phyloP scores from a whole-genome alignment of 2,113 vertebrate species.

The Aleadryas rufinucha region DNA sequence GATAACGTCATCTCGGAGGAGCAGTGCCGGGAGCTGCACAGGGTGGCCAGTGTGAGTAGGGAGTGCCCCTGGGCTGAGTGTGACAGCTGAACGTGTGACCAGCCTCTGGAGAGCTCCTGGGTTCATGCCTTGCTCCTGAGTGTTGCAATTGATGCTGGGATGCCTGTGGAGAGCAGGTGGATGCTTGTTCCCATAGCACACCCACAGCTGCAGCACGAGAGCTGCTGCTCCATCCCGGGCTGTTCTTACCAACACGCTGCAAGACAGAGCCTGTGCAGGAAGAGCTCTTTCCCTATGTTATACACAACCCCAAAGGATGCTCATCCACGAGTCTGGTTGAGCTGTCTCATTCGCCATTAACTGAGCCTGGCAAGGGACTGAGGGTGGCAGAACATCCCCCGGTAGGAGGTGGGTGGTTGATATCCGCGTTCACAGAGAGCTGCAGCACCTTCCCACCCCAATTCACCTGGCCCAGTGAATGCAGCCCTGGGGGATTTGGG shows the following conservation, averaged over 20 bases:
- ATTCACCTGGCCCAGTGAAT: background rate
- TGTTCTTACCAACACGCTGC: background rate
- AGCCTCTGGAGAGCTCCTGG: background rate
- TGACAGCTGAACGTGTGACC: background rate
- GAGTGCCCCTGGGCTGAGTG: accelerated
- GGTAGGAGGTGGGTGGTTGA: background rate
- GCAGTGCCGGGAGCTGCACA: conserved; percentile 85
- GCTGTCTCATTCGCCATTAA: background rate
- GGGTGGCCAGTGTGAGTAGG: conserved; percentile 84
- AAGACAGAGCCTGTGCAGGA: background rate
- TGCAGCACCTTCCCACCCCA: background rate
- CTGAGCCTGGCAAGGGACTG: background rate
- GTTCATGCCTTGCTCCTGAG: background rate
- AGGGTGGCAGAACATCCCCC: background rate
- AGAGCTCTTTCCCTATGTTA: background rate
- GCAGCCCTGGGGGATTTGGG: background rate
- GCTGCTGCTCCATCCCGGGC: background rate
- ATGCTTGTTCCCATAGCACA: background rate
- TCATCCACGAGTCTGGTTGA: background rate
- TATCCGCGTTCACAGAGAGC: background rate
- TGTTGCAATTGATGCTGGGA: background rate
- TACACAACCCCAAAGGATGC: background rate
- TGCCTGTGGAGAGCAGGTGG: background rate
- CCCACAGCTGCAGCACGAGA: background rate
- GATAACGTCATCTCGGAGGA: conserved; percentile 87